Evolutionary conservation across 2,888 invertebrate genomes (phyloP).

Genomic region (Metellina segmentata): DNA sequence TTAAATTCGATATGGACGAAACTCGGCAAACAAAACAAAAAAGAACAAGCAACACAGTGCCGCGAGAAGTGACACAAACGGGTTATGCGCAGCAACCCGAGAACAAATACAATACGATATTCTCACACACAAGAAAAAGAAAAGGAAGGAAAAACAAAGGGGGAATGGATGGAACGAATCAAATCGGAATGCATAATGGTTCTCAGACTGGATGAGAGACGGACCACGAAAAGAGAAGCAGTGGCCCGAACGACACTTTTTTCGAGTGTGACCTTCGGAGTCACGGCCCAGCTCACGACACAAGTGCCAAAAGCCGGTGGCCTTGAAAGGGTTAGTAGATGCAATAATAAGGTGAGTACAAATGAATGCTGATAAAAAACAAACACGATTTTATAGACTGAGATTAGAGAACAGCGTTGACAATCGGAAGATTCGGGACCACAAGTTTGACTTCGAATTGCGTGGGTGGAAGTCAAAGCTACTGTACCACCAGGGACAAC

Average conservation of each 20-base stretch:
- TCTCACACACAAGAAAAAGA: slow-evolving; percentile 1
- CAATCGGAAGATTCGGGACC: neutral
- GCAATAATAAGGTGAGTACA: slow-evolving; percentile 47
- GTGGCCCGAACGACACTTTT: slow-evolving; percentile 59
- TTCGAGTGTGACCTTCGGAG: slow-evolving; percentile 60
- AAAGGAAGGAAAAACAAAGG: slow-evolving; percentile 9
- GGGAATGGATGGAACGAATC: neutral
- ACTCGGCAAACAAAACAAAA: neutral
- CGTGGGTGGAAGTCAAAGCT: no score
- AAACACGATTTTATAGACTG: neutral
- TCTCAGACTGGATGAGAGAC: slow-evolving; percentile 37
- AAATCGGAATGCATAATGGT: slow-evolving; percentile 28
- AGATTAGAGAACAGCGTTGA: neutral
- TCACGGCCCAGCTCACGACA: slow-evolving; percentile 59
- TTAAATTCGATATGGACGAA: neutral
- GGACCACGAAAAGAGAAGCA: slow-evolving; percentile 30
- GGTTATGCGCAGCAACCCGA: slow-evolving; percentile 7
- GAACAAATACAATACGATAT: slow-evolving; percentile 11
- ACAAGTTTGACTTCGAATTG: neutral
- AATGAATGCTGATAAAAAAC: neutral
- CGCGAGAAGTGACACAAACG: slow-evolving; percentile 9
- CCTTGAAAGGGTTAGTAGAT: slow-evolving; percentile 73
- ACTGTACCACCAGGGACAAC: no score
- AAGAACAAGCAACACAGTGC: neutral
- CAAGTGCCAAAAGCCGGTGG: slow-evolving; percentile 67